A percentile compares a stretch with the other conserved stretches of the same genome.
Evolutionary conservation across 2,797 vertebrate genomes (phyloP).

Genomic region (Varecia variegata): DNA sequence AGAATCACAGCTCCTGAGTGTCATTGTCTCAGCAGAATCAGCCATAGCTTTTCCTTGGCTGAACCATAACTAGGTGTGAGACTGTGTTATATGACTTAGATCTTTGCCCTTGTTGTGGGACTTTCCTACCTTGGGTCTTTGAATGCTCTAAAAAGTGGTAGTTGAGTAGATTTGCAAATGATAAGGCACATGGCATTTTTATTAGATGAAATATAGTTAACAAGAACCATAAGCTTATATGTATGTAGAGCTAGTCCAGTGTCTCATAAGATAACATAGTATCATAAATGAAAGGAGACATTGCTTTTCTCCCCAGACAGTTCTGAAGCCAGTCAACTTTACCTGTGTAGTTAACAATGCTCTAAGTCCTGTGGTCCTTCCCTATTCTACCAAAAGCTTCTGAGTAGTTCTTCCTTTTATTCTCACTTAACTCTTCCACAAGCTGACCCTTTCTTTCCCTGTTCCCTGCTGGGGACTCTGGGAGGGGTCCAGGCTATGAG

Average conservation of each 20-base stretch:
- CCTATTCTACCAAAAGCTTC: fast-evolving
- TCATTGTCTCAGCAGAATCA: not conserved
- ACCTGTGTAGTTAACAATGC: fast-evolving
- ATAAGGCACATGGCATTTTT: not conserved
- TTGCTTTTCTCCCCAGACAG: not conserved
- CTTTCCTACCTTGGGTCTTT: not conserved
- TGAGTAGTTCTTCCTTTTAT: not conserved
- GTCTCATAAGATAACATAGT: not conserved
- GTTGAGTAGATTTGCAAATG: not conserved
- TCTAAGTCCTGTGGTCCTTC: not conserved
- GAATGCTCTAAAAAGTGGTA: not conserved
- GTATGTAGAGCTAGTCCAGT: not conserved
- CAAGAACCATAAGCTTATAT: not conserved
- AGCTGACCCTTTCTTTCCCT: not conserved
- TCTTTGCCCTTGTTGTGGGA: not conserved
- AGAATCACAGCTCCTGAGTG: not conserved
- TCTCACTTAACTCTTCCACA: not conserved
- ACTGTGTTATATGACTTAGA: not conserved
- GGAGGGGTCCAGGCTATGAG: not conserved
- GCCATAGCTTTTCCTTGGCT: not conserved
- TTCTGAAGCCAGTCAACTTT: not conserved
- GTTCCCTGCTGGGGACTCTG: fast-evolving
- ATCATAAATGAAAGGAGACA: not conserved
- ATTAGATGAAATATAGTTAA: not conserved
- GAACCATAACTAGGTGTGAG: not conserved